Evolutionary conservation across 1,140 invertebrate species (phyloP).

Genomic region (Propsilocerus akamusi): DNA sequence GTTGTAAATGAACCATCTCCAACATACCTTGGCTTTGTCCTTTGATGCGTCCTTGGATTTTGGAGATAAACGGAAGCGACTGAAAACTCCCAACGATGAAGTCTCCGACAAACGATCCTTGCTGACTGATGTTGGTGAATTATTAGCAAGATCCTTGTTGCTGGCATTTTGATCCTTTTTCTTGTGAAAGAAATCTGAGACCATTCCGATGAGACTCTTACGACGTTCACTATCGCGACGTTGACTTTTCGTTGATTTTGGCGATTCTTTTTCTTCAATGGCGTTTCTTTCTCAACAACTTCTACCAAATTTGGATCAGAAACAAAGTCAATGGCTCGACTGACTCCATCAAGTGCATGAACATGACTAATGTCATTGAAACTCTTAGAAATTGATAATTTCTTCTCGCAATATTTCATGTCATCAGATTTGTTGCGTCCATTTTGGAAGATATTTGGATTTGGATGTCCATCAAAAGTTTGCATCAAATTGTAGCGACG

Average conservation of each 20-base stretch:
- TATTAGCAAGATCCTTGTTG: slow-evolving; percentile 17
- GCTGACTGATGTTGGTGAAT: slow-evolving; percentile 21
- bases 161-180: slow-evolving; percentile 24
- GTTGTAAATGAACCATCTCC: background rate
- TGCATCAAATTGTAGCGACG: slow-evolving; percentile 15
- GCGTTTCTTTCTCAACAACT: slow-evolving; percentile 13
- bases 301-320: slow-evolving; percentile 38
- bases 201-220: slow-evolving; percentile 66
- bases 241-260: slow-evolving; percentile 27
- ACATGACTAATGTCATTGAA: slow-evolving; percentile 17
- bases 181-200: slow-evolving; percentile 61
- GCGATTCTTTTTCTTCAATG: slow-evolving; percentile 16
- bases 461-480: slow-evolving; percentile 13
- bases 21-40: slow-evolving; percentile 44
- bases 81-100: slow-evolving; percentile 30
- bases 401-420: slow-evolving; percentile 16
- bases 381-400: slow-evolving; percentile 23
- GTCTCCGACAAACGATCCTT: slow-evolving; percentile 7
- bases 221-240: slow-evolving; percentile 46
- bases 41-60: slow-evolving; percentile 48
- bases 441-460: background rate
- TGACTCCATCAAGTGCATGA: slow-evolving; percentile 11
- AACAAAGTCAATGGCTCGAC: slow-evolving; percentile 16
- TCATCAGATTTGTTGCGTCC: slow-evolving; percentile 7
- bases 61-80: slow-evolving; percentile 38